Evolutionary conservation across 2,113 vertebrate species (phyloP).

Genomic region (Menura novaehollandiae): DNA sequence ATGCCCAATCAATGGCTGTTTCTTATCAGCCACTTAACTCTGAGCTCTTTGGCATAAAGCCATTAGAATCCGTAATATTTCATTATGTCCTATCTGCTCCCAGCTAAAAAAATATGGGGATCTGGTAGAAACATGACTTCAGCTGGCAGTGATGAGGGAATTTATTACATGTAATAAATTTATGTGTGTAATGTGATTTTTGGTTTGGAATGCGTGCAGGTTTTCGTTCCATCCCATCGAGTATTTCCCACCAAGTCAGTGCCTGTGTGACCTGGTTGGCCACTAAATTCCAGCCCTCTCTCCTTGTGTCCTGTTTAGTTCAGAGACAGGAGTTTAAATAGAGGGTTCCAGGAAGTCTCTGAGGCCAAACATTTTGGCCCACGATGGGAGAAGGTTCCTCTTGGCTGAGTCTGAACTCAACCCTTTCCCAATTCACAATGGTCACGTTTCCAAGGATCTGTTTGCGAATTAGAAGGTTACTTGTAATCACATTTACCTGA

Average conservation of each 20-base stretch:
- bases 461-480: neutral
- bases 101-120: neutral
- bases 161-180: neutral
- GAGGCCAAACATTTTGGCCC: neutral
- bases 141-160: neutral
- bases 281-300: neutral
- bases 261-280: neutral
- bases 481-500: neutral
- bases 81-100: neutral
- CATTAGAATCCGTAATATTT: neutral
- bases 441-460: neutral
- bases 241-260: neutral
- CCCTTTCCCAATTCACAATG: neutral
- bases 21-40: neutral
- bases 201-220: neutral
- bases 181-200: neutral
- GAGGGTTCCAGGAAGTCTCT: neutral
- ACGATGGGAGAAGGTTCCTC: accelerated
- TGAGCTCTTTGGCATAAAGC: neutral
- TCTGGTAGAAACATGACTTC: neutral
- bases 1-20: neutral
- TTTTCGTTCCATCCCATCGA: neutral
- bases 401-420: neutral
- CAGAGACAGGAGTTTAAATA: neutral
- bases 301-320: neutral